phyloP scores from a whole-genome alignment of 2,888 invertebrate genomes.

The Psylliodes chrysocephalus region DNA sequence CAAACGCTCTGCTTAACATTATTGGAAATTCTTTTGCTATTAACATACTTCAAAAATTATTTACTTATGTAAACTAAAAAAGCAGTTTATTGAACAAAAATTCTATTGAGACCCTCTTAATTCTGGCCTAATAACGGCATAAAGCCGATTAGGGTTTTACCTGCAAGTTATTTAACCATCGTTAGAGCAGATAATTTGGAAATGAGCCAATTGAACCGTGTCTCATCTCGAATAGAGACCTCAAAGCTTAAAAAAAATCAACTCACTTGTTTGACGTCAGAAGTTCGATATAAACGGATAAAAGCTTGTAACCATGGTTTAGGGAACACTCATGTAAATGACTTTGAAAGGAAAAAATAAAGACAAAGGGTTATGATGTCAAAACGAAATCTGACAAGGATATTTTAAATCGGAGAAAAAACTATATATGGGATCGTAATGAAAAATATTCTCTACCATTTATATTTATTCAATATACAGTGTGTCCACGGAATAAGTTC shows the following conservation, averaged over 20 bases:
- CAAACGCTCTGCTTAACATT: too few species aligned
- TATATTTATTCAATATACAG: too few species aligned
- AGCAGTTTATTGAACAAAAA: too few species aligned
- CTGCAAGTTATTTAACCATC: constrained; percentile 21
- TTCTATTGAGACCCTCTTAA: too few species aligned
- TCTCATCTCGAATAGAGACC: constrained; percentile 4
- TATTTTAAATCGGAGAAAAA: too few species aligned
- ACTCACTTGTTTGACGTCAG: background rate
- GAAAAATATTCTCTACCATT: too few species aligned
- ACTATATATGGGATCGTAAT: too few species aligned
- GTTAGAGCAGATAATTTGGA: constrained; percentile 30
- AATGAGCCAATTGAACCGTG: constrained; percentile 22
- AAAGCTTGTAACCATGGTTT: background rate
- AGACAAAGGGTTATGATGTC: background rate
- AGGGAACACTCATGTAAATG: constrained; percentile 1
- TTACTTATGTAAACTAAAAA: too few species aligned
- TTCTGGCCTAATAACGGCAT: background rate
- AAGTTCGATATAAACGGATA: background rate
- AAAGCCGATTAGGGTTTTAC: constrained; percentile 1
- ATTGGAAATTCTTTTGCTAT: too few species aligned
- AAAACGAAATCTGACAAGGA: background rate
- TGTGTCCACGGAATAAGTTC: too few species aligned
- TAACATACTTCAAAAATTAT: too few species aligned
- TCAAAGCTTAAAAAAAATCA: constrained; percentile 1
- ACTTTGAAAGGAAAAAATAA: background rate